Evolutionary conservation across 2,797 vertebrate genomes (phyloP).

Genomic region (Atherinosoma microstoma): DNA sequence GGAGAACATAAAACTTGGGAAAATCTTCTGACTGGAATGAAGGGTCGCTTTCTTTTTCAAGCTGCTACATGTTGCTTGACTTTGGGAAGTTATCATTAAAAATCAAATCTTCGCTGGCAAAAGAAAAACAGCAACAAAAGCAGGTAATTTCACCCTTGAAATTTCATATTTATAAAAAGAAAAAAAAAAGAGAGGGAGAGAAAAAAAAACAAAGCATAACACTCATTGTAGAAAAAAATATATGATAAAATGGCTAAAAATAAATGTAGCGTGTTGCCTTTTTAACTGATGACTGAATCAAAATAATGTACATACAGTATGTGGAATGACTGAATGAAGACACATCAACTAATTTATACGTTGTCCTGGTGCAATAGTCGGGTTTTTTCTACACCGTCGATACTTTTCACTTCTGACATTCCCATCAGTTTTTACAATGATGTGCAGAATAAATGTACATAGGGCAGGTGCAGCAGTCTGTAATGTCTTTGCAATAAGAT

Average conservation of each 20-base stretch:
- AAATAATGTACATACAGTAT: constrained; percentile 58
- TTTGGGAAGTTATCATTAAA: constrained; percentile 66
- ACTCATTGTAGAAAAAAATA: background rate
- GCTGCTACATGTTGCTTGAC: constrained; percentile 82
- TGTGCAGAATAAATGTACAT: constrained; percentile 77
- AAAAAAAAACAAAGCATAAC: too few relatives aligned
- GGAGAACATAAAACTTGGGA: constrained; percentile 20
- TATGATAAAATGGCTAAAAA: constrained; percentile 36
- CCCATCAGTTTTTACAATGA: constrained; percentile 68
- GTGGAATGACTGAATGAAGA: constrained; percentile 72
- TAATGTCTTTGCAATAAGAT: constrained; percentile 52
- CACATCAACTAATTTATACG: constrained; percentile 65
- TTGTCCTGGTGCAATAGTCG: constrained; percentile 58
- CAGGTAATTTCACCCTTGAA: constrained; percentile 38
- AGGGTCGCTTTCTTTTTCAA: constrained; percentile 43
- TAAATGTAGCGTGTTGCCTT: constrained; percentile 46
- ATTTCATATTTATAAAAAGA: constrained; percentile 46
- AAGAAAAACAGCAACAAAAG: constrained; percentile 50
- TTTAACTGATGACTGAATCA: constrained; percentile 46
- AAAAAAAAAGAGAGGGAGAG: constrained; percentile 19
- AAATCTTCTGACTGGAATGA: constrained; percentile 53
- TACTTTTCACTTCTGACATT: constrained; percentile 64
- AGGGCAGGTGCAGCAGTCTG: constrained; percentile 70
- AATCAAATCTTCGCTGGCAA: constrained; percentile 51
- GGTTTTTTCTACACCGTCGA: constrained; percentile 57